Evolutionary conservation across 1,140 invertebrate genomes (phyloP).

Genomic region (Anthonomus grandis): DNA sequence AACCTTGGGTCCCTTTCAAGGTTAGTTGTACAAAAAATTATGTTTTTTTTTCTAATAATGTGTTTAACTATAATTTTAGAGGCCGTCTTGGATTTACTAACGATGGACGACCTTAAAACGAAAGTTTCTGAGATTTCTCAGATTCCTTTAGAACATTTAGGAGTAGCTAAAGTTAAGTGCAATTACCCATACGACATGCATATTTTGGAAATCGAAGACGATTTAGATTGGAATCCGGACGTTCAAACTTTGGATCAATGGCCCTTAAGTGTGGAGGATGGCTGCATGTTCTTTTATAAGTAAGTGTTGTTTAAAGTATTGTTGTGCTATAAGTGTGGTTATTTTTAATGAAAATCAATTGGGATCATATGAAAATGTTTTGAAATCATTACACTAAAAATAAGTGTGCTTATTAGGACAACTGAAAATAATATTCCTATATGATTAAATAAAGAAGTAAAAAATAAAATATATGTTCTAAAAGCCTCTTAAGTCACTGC

Average conservation of each 20-base stretch:
- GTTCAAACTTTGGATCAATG: constrained; percentile 50
- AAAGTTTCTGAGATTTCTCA: constrained; percentile 59
- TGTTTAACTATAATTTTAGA: constrained; percentile 45
- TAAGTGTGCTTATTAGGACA: background rate
- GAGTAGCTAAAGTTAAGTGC: constrained; percentile 59
- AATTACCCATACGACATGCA: constrained; percentile 60
- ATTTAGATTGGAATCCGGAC: constrained; percentile 57
- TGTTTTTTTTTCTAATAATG: background rate
- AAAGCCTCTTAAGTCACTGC: no score
- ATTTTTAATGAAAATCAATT: background rate
- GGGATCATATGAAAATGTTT: no score
- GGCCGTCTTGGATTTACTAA: constrained; percentile 59
- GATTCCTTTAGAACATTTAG: constrained; percentile 61
- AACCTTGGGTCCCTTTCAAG: constrained; percentile 57
- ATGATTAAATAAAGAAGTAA: no score
- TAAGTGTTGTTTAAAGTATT: constrained; percentile 44
- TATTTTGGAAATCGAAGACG: constrained; percentile 54
- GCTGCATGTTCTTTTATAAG: constrained; percentile 60
- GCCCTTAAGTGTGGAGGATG: constrained; percentile 57
- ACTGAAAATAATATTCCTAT: no score
- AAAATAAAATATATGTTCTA: no score
- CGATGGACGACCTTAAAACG: constrained; percentile 50
- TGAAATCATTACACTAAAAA: background rate
- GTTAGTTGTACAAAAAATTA: background rate
- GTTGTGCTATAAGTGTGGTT: background rate